A percentile compares a stretch with the other conserved stretches of the same genome.
phyloP scores from a whole-genome alignment of 1,140 invertebrate species.

The Acromyrmex echinatior region DNA sequence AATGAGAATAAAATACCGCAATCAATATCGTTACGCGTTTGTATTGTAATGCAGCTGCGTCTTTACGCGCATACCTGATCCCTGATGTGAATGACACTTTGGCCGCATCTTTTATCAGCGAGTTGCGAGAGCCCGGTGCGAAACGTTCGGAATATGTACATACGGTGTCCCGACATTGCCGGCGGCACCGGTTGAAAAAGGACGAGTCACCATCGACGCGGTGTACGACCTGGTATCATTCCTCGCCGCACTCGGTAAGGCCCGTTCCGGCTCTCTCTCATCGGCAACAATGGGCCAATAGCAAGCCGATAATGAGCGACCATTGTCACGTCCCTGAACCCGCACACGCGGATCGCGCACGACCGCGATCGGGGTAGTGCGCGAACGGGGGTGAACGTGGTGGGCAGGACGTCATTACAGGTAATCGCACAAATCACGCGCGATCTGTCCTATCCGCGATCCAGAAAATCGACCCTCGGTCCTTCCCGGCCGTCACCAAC shows the following conservation, averaged over 20 bases:
- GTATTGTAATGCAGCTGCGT: constrained; percentile 9
- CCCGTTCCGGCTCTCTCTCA: constrained; percentile 84
- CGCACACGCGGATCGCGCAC: constrained; percentile 80
- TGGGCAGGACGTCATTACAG: constrained; percentile 81
- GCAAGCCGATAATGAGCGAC: constrained; percentile 85
- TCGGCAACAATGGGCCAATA: constrained; percentile 85
- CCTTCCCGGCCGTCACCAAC: constrained; percentile 10
- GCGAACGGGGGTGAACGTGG: constrained; percentile 45
- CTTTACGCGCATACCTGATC: background rate
- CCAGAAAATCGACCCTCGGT: constrained; percentile 78
- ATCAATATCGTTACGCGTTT: constrained; percentile 23
- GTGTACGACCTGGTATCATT: constrained; percentile 80
- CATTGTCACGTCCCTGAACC: constrained; percentile 82
- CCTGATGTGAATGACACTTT: constrained; percentile 14
- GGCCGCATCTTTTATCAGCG: constrained; percentile 64
- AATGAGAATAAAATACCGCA: constrained; percentile 9
- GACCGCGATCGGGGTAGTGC: constrained; percentile 73
- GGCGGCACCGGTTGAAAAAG: constrained; percentile 77
- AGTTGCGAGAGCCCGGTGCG: constrained; percentile 8
- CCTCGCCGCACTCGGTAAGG: constrained; percentile 81
- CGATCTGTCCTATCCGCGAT: constrained; percentile 74
- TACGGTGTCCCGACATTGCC: constrained; percentile 59
- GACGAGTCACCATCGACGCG: constrained; percentile 79
- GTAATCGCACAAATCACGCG: constrained; percentile 83
- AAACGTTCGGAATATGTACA: constrained; percentile 51